A percentile compares a stretch with the other conserved stretches of the same genome.
Evolutionary conservation across 2,113 vertebrate genomes (phyloP).

Genomic region (Sceloporus tristichus): DNA sequence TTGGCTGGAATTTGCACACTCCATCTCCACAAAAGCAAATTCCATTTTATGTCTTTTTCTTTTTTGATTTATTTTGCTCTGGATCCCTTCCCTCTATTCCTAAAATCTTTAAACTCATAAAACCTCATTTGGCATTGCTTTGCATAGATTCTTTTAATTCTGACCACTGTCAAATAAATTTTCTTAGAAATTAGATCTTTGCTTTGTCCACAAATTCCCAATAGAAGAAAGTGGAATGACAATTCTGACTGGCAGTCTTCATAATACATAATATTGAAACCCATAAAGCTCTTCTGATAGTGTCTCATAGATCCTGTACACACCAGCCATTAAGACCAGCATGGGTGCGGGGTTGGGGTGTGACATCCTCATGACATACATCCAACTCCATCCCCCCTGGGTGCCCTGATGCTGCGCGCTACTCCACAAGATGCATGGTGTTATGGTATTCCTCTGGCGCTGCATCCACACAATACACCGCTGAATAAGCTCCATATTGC

Average conservation of each 20-base stretch:
- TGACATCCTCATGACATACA: too few relatives aligned
- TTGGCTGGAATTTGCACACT: conserved; percentile 21
- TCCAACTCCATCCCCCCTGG: too few relatives aligned
- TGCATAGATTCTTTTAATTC: conserved; percentile 7
- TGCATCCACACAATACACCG: too few relatives aligned
- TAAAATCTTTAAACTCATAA: not conserved
- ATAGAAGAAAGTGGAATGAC: not conserved
- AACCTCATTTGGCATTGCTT: not conserved
- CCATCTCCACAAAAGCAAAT: not conserved
- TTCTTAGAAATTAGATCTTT: conserved; percentile 24
- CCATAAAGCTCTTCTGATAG: not conserved
- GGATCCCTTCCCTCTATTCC: not conserved
- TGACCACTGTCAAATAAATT: not conserved
- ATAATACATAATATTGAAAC: not conserved
- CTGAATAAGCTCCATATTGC: too few relatives aligned
- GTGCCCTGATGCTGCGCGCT: too few relatives aligned
- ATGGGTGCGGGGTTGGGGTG: too few relatives aligned
- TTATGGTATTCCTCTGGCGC: too few relatives aligned
- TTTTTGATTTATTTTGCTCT: not conserved
- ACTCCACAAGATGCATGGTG: too few relatives aligned
- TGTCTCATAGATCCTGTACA: not conserved
- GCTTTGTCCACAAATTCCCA: not conserved
- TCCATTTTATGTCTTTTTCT: not conserved
- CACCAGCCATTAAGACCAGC: too few relatives aligned
- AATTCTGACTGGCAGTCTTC: not conserved